phyloP scores from a whole-genome alignment of 2,797 vertebrate species.

The Typhlichthys eigenmanni region DNA sequence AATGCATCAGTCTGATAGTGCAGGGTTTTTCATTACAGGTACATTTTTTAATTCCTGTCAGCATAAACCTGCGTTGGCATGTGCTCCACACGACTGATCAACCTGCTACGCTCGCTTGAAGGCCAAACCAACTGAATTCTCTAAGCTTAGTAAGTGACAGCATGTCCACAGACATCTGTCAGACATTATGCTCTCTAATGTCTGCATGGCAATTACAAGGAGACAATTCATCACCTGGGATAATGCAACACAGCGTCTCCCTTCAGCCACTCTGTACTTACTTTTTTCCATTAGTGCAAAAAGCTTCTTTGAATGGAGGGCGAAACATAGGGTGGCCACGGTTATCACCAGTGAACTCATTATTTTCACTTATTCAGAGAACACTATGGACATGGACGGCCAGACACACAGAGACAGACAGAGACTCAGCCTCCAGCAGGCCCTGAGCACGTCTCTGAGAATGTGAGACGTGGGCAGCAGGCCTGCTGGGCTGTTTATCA shows the following conservation, averaged over 20 bases:
- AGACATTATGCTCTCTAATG: slow-evolving; percentile 31
- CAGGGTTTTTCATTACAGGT: too few relatives aligned
- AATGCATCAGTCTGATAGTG: background rate
- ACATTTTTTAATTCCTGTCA: background rate
- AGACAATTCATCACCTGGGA: slow-evolving; percentile 30
- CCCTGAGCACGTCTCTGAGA: slow-evolving; percentile 40
- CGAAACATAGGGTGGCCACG: background rate
- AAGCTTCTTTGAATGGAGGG: slow-evolving; percentile 32
- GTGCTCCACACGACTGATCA: background rate
- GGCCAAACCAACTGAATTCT: background rate
- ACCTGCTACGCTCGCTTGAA: slow-evolving; percentile 39
- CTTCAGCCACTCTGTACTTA: slow-evolving; percentile 29
- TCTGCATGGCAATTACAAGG: slow-evolving; percentile 16
- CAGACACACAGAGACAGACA: too few relatives aligned
- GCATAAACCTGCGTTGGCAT: slow-evolving; percentile 7
- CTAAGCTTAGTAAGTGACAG: background rate
- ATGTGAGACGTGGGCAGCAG: slow-evolving; percentile 59
- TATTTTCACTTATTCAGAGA: slow-evolving; percentile 2
- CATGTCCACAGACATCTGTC: slow-evolving; percentile 10
- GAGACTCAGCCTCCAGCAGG: slow-evolving; percentile 45
- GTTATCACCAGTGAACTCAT: slow-evolving; percentile 17
- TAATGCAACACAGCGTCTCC: slow-evolving; percentile 60
- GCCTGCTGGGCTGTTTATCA: slow-evolving; percentile 58
- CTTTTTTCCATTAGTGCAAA: slow-evolving; percentile 46
- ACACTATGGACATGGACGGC: slow-evolving; percentile 4